Evolutionary conservation across 92 coral and sea anemone species (phyloP), one percentile per base, ranked within the genome.

Genomic region (Epizoanthus rinbou): DNA sequence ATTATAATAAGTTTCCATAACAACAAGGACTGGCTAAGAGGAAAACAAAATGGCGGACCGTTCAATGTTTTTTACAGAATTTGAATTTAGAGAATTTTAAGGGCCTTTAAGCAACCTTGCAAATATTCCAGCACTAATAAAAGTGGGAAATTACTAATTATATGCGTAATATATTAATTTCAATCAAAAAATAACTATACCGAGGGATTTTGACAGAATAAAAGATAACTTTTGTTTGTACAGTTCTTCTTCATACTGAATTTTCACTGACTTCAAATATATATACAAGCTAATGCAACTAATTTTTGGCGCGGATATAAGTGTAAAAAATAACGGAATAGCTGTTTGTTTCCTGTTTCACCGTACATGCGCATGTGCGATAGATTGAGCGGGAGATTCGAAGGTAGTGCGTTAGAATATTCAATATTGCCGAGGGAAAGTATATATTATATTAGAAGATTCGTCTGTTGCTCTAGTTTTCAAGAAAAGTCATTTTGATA

Each of bases 1-100:
- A 16, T 13, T 23, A 31, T 66, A 66, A 66, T 66, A 66, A 35
- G 72, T 66, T 66, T 66, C 72, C 72, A 66, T 66, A 66, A 43
- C 39, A 25, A 66, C 47, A 66, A 66, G 72, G 39, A 41, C 72
- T 66, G 72, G 39, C 28, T 35, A 25, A 24, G 39, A 66, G 39
- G 28, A 5, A 66, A 35, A 66, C 72, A 66, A 66, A 66, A 66
- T 66, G 72, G 72, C 69, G 69, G 69, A 64, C 25, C 5, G 69
- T 64, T 64, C 69, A 21, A 23, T 64, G 69, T 35, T 64, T n/a
- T 64, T 28, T 2, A 8, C 8, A 31, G 39, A 21, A 64, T 39
- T n/a, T 18, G 31, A 64, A 22, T 2, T 28, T 28, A 28, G 31
- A 28, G 31, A 28, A 28, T 64, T 64, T 64, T 21, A 11, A 64